Evolutionary conservation across 2,113 vertebrate genomes (phyloP).

Genomic region (Mellivora capensis): DNA sequence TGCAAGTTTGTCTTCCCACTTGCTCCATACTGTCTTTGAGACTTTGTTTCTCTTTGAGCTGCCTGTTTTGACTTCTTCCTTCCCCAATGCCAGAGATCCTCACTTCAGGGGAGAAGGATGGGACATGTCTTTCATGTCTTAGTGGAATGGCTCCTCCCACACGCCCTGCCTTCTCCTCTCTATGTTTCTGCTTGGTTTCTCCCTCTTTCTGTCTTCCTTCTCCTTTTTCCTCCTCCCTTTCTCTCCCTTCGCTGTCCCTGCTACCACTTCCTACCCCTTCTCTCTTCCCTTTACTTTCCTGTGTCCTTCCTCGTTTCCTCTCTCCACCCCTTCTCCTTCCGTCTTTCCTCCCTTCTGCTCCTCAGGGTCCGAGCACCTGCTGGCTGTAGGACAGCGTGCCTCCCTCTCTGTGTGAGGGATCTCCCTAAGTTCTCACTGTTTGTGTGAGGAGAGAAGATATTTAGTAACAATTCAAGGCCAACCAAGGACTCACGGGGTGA

Average conservation of each 20-base stretch:
- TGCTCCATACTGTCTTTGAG: fast-evolving
- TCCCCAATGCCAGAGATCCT: not conserved
- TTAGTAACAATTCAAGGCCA: not conserved
- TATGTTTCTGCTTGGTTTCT: not conserved
- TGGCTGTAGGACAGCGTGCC: too few relatives aligned
- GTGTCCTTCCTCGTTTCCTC: fast-evolving
- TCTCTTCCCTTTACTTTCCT: not conserved
- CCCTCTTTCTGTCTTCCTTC: not conserved
- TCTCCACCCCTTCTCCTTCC: not conserved
- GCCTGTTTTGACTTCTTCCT: too few relatives aligned
- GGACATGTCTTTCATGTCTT: fast-evolving
- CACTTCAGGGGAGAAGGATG: not conserved
- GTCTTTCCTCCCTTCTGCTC: too few relatives aligned
- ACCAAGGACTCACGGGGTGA: not conserved
- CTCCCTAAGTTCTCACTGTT: not conserved
- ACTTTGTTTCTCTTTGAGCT: not conserved
- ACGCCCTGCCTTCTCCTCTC: not conserved
- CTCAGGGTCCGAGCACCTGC: not conserved
- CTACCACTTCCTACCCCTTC: too few relatives aligned
- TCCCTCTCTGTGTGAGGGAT: not conserved
- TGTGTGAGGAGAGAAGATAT: not conserved
- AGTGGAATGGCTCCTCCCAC: not conserved
- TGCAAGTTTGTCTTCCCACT: not conserved
- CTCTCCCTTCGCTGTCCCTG: not conserved
- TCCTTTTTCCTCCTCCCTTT: too few relatives aligned